These are phyloP conservation scores for Halichondria panicea DNA, from an alignment of 37 sponge, comb jelly and placozoan species.

Conservation along the genomic window DNA sequence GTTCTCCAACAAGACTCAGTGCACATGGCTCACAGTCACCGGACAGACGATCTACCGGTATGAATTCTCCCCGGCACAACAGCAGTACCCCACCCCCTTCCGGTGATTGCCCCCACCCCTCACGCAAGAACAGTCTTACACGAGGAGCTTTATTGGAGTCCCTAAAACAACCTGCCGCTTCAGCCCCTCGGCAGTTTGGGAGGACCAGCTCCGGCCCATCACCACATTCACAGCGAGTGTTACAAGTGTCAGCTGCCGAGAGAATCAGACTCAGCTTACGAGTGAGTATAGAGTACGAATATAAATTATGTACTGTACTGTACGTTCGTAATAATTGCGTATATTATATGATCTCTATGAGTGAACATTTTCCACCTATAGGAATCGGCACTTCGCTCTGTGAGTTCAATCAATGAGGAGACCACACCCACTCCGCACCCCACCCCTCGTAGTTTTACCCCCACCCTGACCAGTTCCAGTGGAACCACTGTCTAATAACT, in stretches of 20 bases:
- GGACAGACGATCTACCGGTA: neutral
- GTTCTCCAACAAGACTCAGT: constrained; percentile 13
- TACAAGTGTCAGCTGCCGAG: neutral
- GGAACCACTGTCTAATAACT: constrained; percentile 29
- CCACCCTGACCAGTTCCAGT: constrained; percentile 17
- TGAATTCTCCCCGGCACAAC: neutral
- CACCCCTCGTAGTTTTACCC: neutral
- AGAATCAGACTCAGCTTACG: constrained; percentile 21
- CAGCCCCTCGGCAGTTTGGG: constrained; percentile 2
- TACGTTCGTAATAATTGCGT: neutral
- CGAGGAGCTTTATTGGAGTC: neutral
- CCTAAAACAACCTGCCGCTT: neutral
- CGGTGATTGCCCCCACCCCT: constrained; percentile 14
- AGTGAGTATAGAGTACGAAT: constrained; percentile 1
- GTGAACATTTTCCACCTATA: neutral
- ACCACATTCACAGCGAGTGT: neutral
- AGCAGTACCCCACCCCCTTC: neutral
- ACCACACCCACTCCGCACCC: neutral
- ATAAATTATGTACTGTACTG: too few relatives aligned
- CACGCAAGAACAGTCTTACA: constrained; percentile 4
- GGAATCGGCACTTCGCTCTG: constrained; percentile 41
- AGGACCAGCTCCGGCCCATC: constrained; percentile 10
- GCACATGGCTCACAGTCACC: constrained; percentile 9
- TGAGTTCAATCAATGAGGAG: neutral
- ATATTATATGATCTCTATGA: neutral